These are phyloP conservation scores for Bombus soroeensis DNA, from an alignment of 1,140 invertebrate species.

Conservation along the genomic window DNA sequence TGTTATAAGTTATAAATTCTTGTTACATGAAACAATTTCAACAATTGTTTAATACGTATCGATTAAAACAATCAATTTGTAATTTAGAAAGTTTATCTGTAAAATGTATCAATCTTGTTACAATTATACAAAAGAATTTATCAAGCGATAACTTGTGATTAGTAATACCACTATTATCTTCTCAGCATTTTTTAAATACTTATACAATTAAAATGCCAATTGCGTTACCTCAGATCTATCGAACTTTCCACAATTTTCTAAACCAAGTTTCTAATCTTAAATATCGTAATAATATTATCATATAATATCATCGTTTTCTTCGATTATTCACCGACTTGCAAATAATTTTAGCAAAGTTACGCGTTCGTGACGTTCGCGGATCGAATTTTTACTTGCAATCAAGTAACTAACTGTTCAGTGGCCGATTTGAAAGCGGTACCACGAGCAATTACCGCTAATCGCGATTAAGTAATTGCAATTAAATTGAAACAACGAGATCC, in stretches of 20 bases:
- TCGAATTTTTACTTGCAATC: background rate
- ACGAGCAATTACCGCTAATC: constrained; percentile 48
- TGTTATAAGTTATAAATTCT: too few species aligned
- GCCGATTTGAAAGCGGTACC: constrained; percentile 39
- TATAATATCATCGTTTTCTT: background rate
- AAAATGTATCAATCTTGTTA: background rate
- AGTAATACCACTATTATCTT: too few species aligned
- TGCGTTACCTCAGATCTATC: background rate
- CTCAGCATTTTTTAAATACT: background rate
- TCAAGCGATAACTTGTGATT: background rate
- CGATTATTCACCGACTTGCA: background rate
- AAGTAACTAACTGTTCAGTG: constrained; percentile 9
- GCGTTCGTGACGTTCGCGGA: background rate
- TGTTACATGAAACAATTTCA: too few species aligned
- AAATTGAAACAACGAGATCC: constrained; percentile 40
- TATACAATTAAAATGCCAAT: background rate
- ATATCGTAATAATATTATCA: too few species aligned
- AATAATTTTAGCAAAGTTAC: too few species aligned
- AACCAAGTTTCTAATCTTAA: too few species aligned
- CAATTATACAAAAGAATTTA: background rate
- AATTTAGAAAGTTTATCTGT: background rate
- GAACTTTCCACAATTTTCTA: background rate
- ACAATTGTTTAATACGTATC: too few species aligned
- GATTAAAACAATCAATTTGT: too few species aligned
- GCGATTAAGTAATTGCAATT: constrained; percentile 42